Conservation (phyloP, 1,140 invertebrate genomes). For the Proales similis region DNA sequence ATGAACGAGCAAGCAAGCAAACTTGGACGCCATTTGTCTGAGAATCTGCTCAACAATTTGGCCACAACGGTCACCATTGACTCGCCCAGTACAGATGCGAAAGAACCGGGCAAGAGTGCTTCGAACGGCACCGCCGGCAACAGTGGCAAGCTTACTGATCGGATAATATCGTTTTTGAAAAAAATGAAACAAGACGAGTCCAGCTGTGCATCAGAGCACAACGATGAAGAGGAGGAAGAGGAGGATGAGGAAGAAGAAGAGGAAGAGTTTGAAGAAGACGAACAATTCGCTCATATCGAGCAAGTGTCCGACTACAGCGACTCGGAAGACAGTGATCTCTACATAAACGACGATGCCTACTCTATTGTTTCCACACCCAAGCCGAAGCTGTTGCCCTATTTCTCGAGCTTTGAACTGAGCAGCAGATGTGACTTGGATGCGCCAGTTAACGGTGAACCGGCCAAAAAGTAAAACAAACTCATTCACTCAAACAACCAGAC, state of each 20-base stretch:
- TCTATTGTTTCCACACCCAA: conserved; percentile 34
- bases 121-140: neutral
- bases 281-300: conserved; percentile 21
- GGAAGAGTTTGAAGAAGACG: conserved; percentile 2
- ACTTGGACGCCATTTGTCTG: conserved; percentile 36
- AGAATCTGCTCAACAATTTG: no score
- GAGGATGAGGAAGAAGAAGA: conserved; percentile 20
- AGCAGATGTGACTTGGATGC: no score
- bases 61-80: no score
- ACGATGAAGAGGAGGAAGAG: conserved; percentile 8
- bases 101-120: conserved; percentile 4
- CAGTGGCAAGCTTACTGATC: conserved; percentile 14
- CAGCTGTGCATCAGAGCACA: neutral
- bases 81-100: no score
- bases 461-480: no score
- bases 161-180: conserved; percentile 25
- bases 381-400: conserved; percentile 29
- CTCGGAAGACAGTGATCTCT: conserved; percentile 24
- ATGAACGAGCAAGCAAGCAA: neutral
- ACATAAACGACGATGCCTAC: conserved; percentile 29
- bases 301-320: conserved; percentile 32
- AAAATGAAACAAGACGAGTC: conserved; percentile 10
- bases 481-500: no score
- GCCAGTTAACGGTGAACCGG: no score
- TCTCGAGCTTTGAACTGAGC: no score